phyloP scores from a whole-genome alignment of 2,113 vertebrate genomes.

The Aspiorhynchus laticeps region DNA sequence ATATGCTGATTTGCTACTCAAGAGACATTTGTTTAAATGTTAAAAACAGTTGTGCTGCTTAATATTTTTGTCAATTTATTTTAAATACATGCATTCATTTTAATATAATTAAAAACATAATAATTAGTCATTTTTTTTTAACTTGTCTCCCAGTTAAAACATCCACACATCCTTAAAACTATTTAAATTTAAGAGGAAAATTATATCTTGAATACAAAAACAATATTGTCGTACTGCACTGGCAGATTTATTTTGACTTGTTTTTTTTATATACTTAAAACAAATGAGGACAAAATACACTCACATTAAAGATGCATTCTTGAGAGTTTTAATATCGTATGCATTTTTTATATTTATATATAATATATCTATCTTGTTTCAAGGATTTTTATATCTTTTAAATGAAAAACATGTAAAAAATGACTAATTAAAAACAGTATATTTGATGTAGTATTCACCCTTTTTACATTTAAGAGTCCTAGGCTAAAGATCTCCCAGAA shows the following conservation, averaged over 20 bases:
- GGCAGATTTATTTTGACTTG: background rate
- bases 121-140: background rate
- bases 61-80: background rate
- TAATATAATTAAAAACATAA: background rate
- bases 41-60: background rate
- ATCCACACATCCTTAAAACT: background rate
- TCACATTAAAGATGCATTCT: background rate
- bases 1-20: background rate
- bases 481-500: background rate
- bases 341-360: background rate
- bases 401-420: background rate
- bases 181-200: background rate
- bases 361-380: background rate
- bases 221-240: background rate
- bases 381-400: background rate
- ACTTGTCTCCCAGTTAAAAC: background rate
- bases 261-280: background rate
- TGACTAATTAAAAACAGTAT: background rate
- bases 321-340: background rate
- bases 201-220: background rate
- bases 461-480: background rate
- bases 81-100: background rate
- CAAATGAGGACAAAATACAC: background rate
- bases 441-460: background rate
- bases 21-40: background rate